Percentiles rank a stretch among this genome's conserved stretches.
These are phyloP conservation scores for Balanococcus diminutus DNA, from an alignment of 2,888 invertebrate genomes.

Conservation along the genomic window DNA sequence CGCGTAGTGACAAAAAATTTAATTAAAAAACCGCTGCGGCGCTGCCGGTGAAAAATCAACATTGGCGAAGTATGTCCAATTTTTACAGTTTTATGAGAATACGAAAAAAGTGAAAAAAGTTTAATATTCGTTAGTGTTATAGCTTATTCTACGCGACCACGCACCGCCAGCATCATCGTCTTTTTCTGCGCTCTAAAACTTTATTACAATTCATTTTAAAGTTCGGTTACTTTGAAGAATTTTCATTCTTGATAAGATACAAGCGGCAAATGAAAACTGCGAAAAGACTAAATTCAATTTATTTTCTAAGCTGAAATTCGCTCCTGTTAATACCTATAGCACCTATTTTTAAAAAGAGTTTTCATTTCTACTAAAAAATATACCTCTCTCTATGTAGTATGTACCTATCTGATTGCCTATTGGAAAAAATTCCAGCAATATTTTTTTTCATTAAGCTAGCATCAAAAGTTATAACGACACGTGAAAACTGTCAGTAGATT, in stretches of 20 bases:
- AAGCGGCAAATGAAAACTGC: conserved; percentile 9
- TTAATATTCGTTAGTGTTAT: not conserved
- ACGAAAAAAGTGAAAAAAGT: not conserved
- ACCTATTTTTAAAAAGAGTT: not conserved
- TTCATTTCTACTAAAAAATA: not conserved
- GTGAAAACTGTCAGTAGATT: not conserved
- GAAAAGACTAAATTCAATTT: conserved; percentile 15
- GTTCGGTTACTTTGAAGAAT: conserved; percentile 23
- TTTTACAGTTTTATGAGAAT: not conserved
- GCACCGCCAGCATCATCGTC: not conserved
- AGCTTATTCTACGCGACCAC: not conserved
- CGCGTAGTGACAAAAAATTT: not conserved
- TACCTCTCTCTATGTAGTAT: not conserved
- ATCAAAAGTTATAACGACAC: not conserved
- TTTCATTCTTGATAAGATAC: conserved; percentile 20
- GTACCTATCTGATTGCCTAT: not conserved
- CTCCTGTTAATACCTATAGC: not conserved
- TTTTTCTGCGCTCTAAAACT: not conserved
- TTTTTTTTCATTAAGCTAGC: not conserved
- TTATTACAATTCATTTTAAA: conserved; percentile 1
- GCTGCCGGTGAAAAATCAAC: not conserved
- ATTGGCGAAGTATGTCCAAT: not conserved
- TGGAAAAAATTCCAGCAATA: not conserved
- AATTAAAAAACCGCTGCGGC: not conserved
- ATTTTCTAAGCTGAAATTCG: not conserved